Percentiles rank a stretch among this genome's conserved stretches.
phyloP scores from a whole-genome alignment of 2,888 invertebrate species.

The Athalia cordata region DNA sequence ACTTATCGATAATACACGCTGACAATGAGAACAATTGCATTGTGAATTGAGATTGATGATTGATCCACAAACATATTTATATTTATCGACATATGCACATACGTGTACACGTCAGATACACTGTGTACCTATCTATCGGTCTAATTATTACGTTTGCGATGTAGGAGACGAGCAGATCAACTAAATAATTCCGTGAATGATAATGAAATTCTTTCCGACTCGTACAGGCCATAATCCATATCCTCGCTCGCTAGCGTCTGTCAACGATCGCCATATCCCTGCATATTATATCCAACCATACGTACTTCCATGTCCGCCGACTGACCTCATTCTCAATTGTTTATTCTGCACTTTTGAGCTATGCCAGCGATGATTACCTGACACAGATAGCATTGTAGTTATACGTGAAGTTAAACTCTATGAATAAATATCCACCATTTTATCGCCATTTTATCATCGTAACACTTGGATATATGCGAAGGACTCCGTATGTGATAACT shows the following conservation, averaged over 20 bases:
- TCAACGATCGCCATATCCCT: not conserved
- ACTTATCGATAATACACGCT: too few species aligned
- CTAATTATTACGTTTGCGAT: too few species aligned
- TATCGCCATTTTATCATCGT: not conserved
- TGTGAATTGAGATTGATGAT: too few species aligned
- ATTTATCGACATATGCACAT: too few species aligned
- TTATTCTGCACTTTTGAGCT: slow-evolving; percentile 11
- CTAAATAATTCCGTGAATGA: slow-evolving; percentile 1
- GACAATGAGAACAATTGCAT: too few species aligned
- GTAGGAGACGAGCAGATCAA: not conserved
- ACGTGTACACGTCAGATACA: not conserved
- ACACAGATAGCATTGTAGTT: not conserved
- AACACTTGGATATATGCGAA: too few species aligned
- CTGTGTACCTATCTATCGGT: not conserved
- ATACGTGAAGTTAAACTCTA: not conserved
- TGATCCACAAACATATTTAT: too few species aligned
- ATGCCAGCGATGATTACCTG: slow-evolving; percentile 15
- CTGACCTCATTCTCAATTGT: not conserved
- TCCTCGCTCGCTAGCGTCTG: too few species aligned
- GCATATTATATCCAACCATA: not conserved
- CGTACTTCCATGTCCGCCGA: not conserved
- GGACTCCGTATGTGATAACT: too few species aligned
- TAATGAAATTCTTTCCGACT: not conserved
- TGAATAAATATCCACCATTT: not conserved
- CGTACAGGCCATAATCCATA: too few species aligned